A percentile compares a stretch with the other conserved stretches of the same genome.
These are phyloP conservation scores for Hylaeus anthracinus DNA, from an alignment of 1,140 invertebrate species.

Conservation along the genomic window DNA sequence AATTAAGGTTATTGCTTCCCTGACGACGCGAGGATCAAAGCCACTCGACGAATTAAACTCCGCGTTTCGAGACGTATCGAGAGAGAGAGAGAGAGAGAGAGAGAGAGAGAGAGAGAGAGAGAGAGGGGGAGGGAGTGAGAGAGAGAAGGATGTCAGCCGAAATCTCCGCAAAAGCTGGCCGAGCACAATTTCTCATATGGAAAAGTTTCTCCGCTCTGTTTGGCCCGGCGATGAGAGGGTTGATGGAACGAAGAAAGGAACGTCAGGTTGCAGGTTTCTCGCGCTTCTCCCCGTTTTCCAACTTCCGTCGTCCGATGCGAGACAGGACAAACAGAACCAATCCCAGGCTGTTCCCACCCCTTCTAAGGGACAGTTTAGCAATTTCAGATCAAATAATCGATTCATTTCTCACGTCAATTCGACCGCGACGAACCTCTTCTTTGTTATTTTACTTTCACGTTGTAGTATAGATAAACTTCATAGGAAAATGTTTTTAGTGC, in stretches of 20 bases:
- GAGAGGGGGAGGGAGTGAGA: too few species aligned
- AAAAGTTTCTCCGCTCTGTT: slow-evolving; percentile 53
- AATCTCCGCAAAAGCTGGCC: slow-evolving; percentile 31
- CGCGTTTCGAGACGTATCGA: slow-evolving; percentile 15
- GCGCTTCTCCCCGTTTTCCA: slow-evolving; percentile 27
- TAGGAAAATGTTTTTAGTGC: too few species aligned
- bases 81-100: too few species aligned
- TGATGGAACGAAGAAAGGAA: background rate
- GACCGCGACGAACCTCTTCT: too few species aligned
- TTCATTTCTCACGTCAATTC: too few species aligned
- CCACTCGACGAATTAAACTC: slow-evolving; percentile 51
- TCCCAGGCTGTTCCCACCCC: too few species aligned
- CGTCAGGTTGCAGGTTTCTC: slow-evolving; percentile 35
- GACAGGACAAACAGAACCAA: slow-evolving; percentile 9
- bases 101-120: too few species aligned
- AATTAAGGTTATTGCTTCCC: slow-evolving; percentile 49
- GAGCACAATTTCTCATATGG: slow-evolving; percentile 55
- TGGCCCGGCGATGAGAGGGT: slow-evolving; percentile 1
- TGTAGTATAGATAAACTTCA: too few species aligned
- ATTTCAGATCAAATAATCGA: too few species aligned
- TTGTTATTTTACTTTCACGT: too few species aligned
- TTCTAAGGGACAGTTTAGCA: too few species aligned
- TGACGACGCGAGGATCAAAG: slow-evolving; percentile 51
- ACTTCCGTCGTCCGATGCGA: slow-evolving; percentile 29
- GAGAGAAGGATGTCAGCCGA: background rate